Percentiles rank a stretch among this genome's conserved stretches.
Conservation (phyloP, 2,888 invertebrate species). For the Chymomyza procnemis region DNA sequence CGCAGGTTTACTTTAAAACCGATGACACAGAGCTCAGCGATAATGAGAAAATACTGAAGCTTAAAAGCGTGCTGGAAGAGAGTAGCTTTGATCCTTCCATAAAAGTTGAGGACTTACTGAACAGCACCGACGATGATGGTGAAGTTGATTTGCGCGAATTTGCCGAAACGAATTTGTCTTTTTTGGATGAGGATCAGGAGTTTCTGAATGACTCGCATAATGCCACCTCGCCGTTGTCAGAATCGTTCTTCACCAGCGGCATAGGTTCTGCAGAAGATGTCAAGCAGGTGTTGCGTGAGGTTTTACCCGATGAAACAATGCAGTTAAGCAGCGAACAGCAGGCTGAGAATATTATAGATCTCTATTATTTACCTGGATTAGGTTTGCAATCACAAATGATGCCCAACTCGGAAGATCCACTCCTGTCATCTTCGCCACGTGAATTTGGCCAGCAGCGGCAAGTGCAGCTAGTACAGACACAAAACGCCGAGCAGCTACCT, state of each 20-base stretch:
- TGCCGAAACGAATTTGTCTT: slow-evolving; percentile 77
- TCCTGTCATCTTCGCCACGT: slow-evolving; percentile 89
- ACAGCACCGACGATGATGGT: slow-evolving; percentile 71
- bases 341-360: slow-evolving; percentile 78
- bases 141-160: slow-evolving; percentile 77
- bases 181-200: slow-evolving; percentile 78
- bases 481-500: slow-evolving; percentile 29
- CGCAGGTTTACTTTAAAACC: slow-evolving; percentile 72
- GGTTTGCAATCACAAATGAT: slow-evolving; percentile 89
- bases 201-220: slow-evolving; percentile 83
- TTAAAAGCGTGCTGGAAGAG: slow-evolving; percentile 77
- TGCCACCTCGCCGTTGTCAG: slow-evolving; percentile 88
- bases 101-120: slow-evolving; percentile 77
- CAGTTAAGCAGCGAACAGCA: slow-evolving; percentile 77
- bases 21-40: slow-evolving; percentile 70
- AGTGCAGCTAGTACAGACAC: slow-evolving; percentile 35
- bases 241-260: slow-evolving; percentile 88
- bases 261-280: slow-evolving; percentile 93
- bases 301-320: slow-evolving; percentile 87
- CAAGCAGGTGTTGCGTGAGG: slow-evolving; percentile 91
- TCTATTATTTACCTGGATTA: slow-evolving; percentile 78
- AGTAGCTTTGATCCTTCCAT: slow-evolving; percentile 75
- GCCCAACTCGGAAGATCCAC: slow-evolving; percentile 92
- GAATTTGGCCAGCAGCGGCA: slow-evolving; percentile 82
- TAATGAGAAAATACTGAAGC: slow-evolving; percentile 77